These are phyloP conservation scores for Bettongia penicillata DNA, from an alignment of 2,113 vertebrate species.

Conservation along the genomic window DNA sequence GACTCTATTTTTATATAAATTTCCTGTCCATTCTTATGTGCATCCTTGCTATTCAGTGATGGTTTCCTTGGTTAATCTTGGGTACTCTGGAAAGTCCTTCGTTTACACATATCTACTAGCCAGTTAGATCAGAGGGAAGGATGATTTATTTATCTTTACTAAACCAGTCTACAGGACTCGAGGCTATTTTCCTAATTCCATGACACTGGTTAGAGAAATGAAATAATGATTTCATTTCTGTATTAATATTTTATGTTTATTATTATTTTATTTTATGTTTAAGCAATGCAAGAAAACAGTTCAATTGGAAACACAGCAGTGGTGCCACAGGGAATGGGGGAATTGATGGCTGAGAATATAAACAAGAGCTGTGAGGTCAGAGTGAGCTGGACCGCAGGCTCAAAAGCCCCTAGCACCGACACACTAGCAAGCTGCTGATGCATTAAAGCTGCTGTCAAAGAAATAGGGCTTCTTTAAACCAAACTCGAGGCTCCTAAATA, in stretches of 20 bases:
- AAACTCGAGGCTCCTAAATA: conserved; percentile 31
- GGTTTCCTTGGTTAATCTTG: conserved; percentile 56
- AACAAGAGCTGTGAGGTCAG: background rate
- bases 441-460: background rate
- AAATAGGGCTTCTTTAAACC: conserved; percentile 3
- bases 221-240: conserved; percentile 79
- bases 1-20: conserved; percentile 49
- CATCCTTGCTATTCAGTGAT: conserved; percentile 67
- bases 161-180: conserved; percentile 78
- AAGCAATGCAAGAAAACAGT: conserved; percentile 1
- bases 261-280: conserved; percentile 45
- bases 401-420: conserved; percentile 16
- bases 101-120: conserved; percentile 58
- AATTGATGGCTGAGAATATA: background rate
- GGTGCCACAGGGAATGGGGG: background rate
- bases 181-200: conserved; percentile 80
- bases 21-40: conserved; percentile 54
- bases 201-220: conserved; percentile 78
- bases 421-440: conserved; percentile 16
- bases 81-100: conserved; percentile 72
- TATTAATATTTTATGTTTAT: conserved; percentile 66
- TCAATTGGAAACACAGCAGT: conserved; percentile 26
- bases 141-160: conserved; percentile 69
- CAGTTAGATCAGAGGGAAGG: conserved; percentile 71
- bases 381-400: background rate